Evolutionary conservation across 1,140 invertebrate genomes (phyloP).

Genomic region (Chionoecetes opilio): DNA sequence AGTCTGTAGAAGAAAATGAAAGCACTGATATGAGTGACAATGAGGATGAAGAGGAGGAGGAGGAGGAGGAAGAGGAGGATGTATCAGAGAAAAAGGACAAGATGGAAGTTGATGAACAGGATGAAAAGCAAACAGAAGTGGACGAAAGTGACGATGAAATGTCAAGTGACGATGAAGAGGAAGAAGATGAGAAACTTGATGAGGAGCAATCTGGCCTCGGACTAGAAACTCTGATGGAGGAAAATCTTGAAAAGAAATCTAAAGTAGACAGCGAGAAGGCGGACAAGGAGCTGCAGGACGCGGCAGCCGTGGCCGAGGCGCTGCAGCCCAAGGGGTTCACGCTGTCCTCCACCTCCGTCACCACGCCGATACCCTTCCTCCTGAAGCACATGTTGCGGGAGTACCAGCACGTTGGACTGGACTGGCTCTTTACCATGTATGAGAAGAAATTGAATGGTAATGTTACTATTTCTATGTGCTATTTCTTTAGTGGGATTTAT

Average conservation of each 20-base stretch:
- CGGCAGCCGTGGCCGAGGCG: constrained; percentile 96
- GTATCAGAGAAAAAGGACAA: constrained; percentile 59
- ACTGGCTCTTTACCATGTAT: constrained; percentile 99
- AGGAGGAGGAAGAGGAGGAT: constrained; percentile 83
- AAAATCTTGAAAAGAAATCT: constrained; percentile 75
- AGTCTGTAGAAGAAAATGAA: constrained; percentile 84
- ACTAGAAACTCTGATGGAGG: constrained; percentile 86
- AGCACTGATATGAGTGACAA: constrained; percentile 82
- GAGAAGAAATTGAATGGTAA: constrained; percentile 96
- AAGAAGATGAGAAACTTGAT: constrained; percentile 84
- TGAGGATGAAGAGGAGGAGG: constrained; percentile 81
- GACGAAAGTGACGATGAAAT: constrained; percentile 82
- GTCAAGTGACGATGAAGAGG: constrained; percentile 81
- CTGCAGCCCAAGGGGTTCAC: constrained; percentile 99
- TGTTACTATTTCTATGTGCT: not conserved
- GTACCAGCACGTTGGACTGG: constrained; percentile 99
- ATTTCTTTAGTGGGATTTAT: no score
- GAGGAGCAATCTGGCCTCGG: constrained; percentile 86
- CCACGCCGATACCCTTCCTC: constrained; percentile 96
- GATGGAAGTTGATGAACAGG: constrained; percentile 84
- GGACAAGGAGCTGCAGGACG: constrained; percentile 89
- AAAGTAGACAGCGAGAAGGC: constrained; percentile 82
- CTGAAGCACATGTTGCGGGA: constrained; percentile 96
- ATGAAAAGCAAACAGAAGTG: constrained; percentile 84
- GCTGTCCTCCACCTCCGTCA: constrained; percentile 95